phyloP scores from a whole-genome alignment of 2,113 vertebrate genomes.

The Talpa occidentalis region DNA sequence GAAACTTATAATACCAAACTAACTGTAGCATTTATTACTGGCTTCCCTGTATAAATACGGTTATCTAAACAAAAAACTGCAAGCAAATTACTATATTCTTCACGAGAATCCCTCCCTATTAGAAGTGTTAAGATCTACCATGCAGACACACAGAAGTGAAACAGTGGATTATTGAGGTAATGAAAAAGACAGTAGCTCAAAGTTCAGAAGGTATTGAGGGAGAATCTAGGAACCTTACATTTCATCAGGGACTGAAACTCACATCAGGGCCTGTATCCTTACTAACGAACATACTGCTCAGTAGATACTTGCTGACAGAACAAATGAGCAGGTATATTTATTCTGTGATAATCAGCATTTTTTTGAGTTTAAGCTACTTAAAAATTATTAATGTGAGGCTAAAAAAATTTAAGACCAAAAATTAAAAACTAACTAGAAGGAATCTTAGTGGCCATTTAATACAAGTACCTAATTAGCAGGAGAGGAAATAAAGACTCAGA shows the following conservation, averaged over 20 bases:
- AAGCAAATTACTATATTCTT: background rate
- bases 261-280: background rate
- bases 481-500: constrained; percentile 20
- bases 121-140: background rate
- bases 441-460: background rate
- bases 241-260: background rate
- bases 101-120: background rate
- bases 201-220: background rate
- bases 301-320: background rate
- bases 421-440: constrained; percentile 5
- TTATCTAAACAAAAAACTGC: background rate
- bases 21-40: background rate
- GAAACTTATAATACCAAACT: background rate
- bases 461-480: background rate
- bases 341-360: background rate
- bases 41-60: background rate
- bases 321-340: background rate
- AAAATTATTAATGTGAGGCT: background rate
- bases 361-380: background rate
- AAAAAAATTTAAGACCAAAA: constrained; percentile 33
- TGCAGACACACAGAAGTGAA: background rate
- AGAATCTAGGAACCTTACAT: background rate
- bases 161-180: constrained; percentile 3
- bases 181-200: background rate
- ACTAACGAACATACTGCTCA: background rate